These are phyloP conservation scores for Enteromius fasciolatus DNA, from an alignment of 2,797 vertebrate genomes.

Conservation along the genomic window DNA sequence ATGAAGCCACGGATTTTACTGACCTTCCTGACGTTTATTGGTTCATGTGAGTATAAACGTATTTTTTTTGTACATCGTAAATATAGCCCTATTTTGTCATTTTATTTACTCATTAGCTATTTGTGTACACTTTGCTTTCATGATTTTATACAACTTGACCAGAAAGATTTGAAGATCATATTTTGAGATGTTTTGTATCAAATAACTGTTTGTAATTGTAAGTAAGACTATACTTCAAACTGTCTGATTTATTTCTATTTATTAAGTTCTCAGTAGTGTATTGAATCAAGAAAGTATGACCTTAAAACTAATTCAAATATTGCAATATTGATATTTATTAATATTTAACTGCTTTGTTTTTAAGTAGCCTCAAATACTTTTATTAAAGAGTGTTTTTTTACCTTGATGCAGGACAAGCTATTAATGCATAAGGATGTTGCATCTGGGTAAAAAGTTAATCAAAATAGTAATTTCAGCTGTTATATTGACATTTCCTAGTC, in stretches of 20 bases:
- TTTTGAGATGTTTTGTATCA: neutral
- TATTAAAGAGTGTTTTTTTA: neutral
- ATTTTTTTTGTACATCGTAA: neutral
- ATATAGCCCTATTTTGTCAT: neutral
- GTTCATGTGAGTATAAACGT: conserved; percentile 72
- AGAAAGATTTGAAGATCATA: neutral
- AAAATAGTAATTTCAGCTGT: neutral
- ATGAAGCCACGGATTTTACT: conserved; percentile 68
- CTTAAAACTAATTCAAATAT: neutral
- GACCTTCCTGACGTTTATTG: conserved; percentile 60
- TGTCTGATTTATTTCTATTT: neutral
- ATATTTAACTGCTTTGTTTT: neutral
- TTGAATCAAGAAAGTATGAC: neutral
- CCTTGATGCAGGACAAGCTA: neutral
- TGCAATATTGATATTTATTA: neutral
- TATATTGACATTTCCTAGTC: neutral
- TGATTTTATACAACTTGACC: neutral
- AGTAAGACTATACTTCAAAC: neutral
- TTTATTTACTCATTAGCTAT: neutral
- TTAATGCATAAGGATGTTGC: neutral
- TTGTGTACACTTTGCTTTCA: neutral
- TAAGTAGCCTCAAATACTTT: neutral
- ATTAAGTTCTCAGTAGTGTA: neutral
- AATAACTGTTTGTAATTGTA: neutral
- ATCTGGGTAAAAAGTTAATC: neutral